Conservation (phyloP, 2,113 vertebrate species). For the Ia io region DNA sequence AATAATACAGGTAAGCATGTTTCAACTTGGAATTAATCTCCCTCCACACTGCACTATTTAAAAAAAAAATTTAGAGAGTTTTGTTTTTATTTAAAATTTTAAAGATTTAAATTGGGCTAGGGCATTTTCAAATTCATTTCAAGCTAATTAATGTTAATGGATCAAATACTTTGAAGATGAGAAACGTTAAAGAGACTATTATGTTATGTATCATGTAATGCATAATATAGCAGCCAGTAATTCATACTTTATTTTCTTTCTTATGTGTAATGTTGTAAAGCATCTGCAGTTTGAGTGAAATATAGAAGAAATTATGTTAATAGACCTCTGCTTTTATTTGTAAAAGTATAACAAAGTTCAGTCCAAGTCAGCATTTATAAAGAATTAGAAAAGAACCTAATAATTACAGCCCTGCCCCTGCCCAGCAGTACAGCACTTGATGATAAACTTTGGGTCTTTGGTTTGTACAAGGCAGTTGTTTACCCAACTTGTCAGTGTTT, state of each 20-base stretch:
- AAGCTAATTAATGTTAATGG: background rate
- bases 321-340: background rate
- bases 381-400: background rate
- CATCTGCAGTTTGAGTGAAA: background rate
- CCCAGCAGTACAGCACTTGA: background rate
- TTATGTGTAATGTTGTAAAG: background rate
- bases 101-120: background rate
- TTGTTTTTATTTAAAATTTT: background rate
- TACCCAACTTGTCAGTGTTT: background rate
- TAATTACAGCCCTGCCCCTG: background rate
- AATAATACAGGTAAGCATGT: constrained; percentile 92
- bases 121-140: background rate
- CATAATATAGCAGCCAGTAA: background rate
- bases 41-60: background rate
- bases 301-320: background rate
- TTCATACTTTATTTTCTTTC: background rate
- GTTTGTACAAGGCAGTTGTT: background rate
- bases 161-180: background rate
- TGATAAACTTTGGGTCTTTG: background rate
- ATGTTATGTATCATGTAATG: background rate
- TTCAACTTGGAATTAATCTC: background rate
- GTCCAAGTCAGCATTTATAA: background rate
- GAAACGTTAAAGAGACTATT: background rate
- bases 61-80: background rate
- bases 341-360: background rate